phyloP scores from a whole-genome alignment of 2,888 invertebrate species.

The Ophion ellenae region DNA sequence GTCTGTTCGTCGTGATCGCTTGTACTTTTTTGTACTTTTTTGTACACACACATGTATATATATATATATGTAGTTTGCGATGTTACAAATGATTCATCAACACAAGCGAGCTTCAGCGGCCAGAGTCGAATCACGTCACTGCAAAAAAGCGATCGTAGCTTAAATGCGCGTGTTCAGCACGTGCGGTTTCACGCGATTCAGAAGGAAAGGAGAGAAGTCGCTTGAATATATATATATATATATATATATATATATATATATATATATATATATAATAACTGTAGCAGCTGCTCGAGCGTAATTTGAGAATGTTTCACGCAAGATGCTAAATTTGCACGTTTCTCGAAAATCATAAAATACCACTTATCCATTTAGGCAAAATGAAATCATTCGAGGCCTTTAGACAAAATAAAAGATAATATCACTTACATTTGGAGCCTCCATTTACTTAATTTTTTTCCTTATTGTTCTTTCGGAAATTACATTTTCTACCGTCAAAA shows the following conservation, averaged over 20 bases:
- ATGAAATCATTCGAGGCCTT: neutral
- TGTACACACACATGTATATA: neutral
- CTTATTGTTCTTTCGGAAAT: too few species aligned
- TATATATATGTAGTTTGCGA: neutral
- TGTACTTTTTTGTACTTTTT: neutral
- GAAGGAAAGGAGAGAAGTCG: slow-evolving; percentile 1
- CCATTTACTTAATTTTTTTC: too few species aligned
- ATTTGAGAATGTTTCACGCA: slow-evolving; percentile 12
- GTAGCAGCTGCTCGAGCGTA: slow-evolving; percentile 1
- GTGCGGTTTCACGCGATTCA: slow-evolving; percentile 58
- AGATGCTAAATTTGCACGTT: neutral
- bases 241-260: neutral
- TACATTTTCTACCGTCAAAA: too few species aligned
- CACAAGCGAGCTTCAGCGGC: slow-evolving; percentile 1
- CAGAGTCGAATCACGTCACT: slow-evolving; percentile 44
- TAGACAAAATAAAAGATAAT: too few species aligned
- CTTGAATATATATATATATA: neutral
- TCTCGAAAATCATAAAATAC: neutral
- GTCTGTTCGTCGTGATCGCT: slow-evolving; percentile 10
- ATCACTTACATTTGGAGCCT: too few species aligned
- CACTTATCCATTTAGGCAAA: neutral
- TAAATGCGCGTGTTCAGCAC: slow-evolving; percentile 49
- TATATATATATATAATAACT: neutral
- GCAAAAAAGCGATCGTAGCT: slow-evolving; percentile 47
- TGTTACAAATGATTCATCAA: slow-evolving; percentile 57